phyloP scores from a whole-genome alignment of 2,113 vertebrate species.

The Chionis minor region DNA sequence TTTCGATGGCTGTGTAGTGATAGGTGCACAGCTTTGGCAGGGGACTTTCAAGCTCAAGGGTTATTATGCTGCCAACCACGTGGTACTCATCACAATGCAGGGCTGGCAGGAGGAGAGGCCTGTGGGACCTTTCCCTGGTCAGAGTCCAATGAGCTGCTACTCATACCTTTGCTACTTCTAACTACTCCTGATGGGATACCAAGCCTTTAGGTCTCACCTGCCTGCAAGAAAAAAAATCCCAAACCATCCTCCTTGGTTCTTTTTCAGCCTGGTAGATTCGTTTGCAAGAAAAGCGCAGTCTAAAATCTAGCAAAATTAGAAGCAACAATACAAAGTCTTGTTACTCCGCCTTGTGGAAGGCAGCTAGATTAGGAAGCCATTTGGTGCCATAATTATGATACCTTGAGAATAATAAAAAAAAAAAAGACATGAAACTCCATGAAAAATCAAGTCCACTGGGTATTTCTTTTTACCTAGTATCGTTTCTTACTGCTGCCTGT shows the following conservation, averaged over 20 bases:
- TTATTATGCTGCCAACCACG: background rate
- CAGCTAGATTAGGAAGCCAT: background rate
- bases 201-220: background rate
- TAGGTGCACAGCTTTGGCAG: background rate
- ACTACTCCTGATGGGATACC: background rate
- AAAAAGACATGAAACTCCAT: background rate
- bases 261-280: background rate
- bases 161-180: background rate
- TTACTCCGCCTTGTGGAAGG: background rate
- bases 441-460: rapidly evolving
- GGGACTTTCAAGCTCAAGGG: background rate
- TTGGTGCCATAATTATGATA: background rate
- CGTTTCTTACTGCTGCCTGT: background rate
- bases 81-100: rapidly evolving
- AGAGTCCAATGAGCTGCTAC: background rate
- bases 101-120: background rate
- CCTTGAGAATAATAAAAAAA: background rate
- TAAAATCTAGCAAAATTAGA: background rate
- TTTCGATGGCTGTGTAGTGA: background rate
- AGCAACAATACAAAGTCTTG: background rate
- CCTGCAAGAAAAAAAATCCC: background rate
- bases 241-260: background rate
- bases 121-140: background rate
- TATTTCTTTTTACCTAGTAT: background rate
- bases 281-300: background rate